Evolutionary conservation across 2,888 invertebrate species (phyloP), one percentile per base, ranked within the genome.

Genomic region (Pterostichus niger): DNA sequence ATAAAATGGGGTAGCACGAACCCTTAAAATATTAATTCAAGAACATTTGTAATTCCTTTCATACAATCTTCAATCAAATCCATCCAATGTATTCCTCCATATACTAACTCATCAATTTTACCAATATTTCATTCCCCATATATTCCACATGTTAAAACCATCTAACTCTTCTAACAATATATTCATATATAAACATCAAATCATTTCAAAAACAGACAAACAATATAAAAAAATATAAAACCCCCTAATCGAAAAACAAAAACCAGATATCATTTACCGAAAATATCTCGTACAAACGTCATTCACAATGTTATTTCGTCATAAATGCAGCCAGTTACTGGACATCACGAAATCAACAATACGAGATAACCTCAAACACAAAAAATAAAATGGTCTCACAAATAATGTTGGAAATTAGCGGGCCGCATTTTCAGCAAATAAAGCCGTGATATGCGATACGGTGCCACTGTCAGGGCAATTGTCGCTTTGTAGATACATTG

Each of bases 331-430:
- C 31, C 59, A 9, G 24, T 24, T 17, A 17, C 17, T 15, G 56
- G 24, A 17, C 24, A 6, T 17, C 56, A 17, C 17, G 59, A 6
- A 59, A 59, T 59, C 59, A 59, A 59, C 59, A n/a, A n/a, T n/a
- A 59, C 24, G 59, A 59, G 59, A 59, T 59, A 59, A 59, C 15
- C 59, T 59, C 59, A 59, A 17, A 17, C 17, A 17, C 59, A 59
- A 59, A 59, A 24, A 40, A 13, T 35, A 64, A 64, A 64, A 33
- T 13, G 49, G 9, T 11, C 35, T 64, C 35, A n/a, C 64, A 35
- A 64, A 64, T 59, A 59, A 59, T 59, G 59, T 10, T 17, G 15
- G 59, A 59, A 61, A 64, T 64, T 64, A 64, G 64, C 64, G 3
- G 5, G 64, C n/a, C 35, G 64, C n/a, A 35, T 64, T 64, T 64